A percentile compares a stretch with the other conserved stretches of the same genome.
Conservation (phyloP, 2,888 invertebrate species). For the Drosophila leonis region DNA sequence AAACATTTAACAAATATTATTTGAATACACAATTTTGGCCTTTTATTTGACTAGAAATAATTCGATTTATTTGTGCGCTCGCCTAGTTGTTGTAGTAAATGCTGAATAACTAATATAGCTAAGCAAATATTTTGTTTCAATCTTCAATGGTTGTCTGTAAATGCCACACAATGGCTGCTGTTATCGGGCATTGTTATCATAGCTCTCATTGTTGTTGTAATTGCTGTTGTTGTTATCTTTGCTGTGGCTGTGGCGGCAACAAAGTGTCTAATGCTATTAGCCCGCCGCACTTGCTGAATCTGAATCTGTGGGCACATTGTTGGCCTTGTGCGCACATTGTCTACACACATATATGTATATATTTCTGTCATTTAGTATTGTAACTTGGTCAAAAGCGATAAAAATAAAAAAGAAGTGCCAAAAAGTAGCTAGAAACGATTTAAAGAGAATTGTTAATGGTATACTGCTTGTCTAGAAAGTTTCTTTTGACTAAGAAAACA, state of each 20-base stretch:
- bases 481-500: conserved; percentile 14
- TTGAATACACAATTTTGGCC: background rate
- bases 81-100: background rate
- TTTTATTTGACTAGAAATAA: background rate
- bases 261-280: conserved; percentile 49
- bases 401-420: conserved; percentile 13
- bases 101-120: conserved; percentile 10
- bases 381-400: conserved; percentile 26
- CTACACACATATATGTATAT: conserved; percentile 4
- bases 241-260: conserved; percentile 29
- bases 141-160: conserved; percentile 60
- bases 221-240: conserved; percentile 40
- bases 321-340: conserved; percentile 25
- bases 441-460: conserved; percentile 44
- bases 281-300: conserved; percentile 28
- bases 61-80: background rate
- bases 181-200: conserved; percentile 38
- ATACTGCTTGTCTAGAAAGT: conserved; percentile 36
- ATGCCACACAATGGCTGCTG: conserved; percentile 47
- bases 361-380: conserved; percentile 12
- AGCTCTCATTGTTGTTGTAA: conserved; percentile 1
- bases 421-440: conserved; percentile 33
- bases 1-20: background rate
- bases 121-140: conserved; percentile 57
- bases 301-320: conserved; percentile 40